Conservation (phyloP, 2,888 invertebrate species). For the Himalopsyche tibetana region DNA sequence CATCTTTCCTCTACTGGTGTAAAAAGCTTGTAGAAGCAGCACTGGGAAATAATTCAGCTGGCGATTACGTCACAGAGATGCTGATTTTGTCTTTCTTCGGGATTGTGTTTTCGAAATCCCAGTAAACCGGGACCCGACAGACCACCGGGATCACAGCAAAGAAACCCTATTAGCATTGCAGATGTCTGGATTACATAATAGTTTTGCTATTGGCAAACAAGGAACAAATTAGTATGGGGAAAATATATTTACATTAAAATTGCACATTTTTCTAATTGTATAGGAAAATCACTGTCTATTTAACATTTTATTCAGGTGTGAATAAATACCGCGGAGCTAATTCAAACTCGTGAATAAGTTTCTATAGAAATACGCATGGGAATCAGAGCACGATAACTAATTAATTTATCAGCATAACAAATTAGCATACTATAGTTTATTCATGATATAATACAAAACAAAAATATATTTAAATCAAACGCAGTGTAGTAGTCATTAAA, state of each 20-base stretch:
- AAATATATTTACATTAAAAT: not conserved
- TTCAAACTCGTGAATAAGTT: not conserved
- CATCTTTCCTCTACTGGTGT: no score
- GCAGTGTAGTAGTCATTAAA: no score
- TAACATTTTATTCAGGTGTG: not conserved
- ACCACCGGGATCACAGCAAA: no score
- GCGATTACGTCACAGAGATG: no score
- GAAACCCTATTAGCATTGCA: not conserved
- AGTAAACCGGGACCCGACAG: no score
- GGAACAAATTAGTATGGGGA: not conserved
- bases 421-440: not conserved
- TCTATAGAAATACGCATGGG: not conserved
- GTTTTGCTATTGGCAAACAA: not conserved
- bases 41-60: no score
- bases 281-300: not conserved
- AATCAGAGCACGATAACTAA: slow-evolving; percentile 31
- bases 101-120: no score
- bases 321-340: not conserved
- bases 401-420: not conserved
- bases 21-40: no score
- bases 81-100: no score
- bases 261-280: not conserved
- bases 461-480: not conserved
- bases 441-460: not conserved
- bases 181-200: not conserved